Evolutionary conservation across 2,888 invertebrate species (phyloP), one percentile per base, ranked within the genome.

Genomic region (Cantharis nigra): DNA sequence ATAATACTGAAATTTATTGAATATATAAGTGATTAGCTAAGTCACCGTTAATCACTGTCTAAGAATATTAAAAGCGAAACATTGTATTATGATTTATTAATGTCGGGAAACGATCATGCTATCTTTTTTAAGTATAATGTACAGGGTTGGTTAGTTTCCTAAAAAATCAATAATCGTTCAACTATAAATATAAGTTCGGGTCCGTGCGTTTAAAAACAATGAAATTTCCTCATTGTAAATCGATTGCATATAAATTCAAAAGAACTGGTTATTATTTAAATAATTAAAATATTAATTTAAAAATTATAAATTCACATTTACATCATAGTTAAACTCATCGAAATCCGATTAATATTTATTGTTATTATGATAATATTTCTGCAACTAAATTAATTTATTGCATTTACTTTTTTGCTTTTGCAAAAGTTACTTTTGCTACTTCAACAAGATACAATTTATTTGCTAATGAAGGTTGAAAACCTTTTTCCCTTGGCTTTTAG

Each of bases 21-120:
- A 67, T 67, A 13, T 67, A 13, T 67, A 67, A 67, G 65, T 67
- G 65, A 67, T 67, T 67, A 67, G 65, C 26, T 26, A 26, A 65
- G 65, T 67, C 65, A 67, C 65, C 65, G 65, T 67, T 67, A 67
- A 67, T 67, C 65, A 67, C 65, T 67, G 65, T 67, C 65, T 23
- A 67, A 67, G 65, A 26, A 23, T 67, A 67, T 67, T 67, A 67
- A 67, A 67, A 67, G 65, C 65, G 23, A n/a, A 67, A 67, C 65
- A 67, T 67, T 67, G 13, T 26, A 49, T 7, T 13, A 65, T 67
- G 65, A 67, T 67, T 67, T 67, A 67, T 67, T 67, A 67, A 67
- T 67, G 65, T 67, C n/a, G 28, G 28, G 28, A 26, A 23, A 67
- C 26, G 65, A 67, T 67, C 20, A 18, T 67, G 65, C 65, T n/a